phyloP scores from a whole-genome alignment of 1,140 invertebrate species.

The Zelostemma sp. region DNA sequence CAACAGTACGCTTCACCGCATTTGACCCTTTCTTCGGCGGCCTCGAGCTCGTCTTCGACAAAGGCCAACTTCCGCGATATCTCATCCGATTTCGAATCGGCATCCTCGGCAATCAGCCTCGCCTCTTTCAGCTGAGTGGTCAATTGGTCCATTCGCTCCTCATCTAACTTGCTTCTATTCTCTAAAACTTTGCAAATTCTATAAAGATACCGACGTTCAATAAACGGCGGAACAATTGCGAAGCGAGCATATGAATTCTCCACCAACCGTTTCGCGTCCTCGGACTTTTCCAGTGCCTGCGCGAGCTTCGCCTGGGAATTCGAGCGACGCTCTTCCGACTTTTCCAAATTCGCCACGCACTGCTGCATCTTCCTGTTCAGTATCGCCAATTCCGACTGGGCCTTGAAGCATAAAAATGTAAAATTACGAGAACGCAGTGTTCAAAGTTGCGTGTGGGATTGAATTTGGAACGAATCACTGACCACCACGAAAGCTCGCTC shows the following conservation, averaged over 20 bases:
- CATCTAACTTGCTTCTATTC: conserved; percentile 80
- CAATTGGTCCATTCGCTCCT: conserved; percentile 81
- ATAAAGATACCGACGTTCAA: conserved; percentile 18
- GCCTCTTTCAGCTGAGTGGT: conserved; percentile 82
- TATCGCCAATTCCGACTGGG: conserved; percentile 82
- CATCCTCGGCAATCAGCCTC: conserved; percentile 81
- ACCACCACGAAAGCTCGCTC: conserved; percentile 75
- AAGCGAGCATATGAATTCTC: too few relatives aligned
- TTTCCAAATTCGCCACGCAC: conserved; percentile 83
- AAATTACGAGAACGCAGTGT: neutral
- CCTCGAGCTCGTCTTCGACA: conserved; percentile 89
- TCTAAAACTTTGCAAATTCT: conserved; percentile 85
- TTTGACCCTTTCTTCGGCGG: conserved; percentile 87
- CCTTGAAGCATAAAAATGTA: conserved; percentile 68
- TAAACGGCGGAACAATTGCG: neutral
- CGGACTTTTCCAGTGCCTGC: conserved; percentile 83
- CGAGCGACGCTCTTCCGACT: conserved; percentile 81
- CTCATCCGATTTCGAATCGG: conserved; percentile 85
- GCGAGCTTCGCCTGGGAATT: conserved; percentile 79
- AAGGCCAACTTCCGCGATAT: conserved; percentile 89
- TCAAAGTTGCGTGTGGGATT: neutral
- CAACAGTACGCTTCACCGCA: conserved; percentile 82
- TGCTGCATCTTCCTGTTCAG: conserved; percentile 84
- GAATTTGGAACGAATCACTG: conserved; percentile 49
- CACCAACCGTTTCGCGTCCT: conserved; percentile 84